Percentiles rank a stretch among this genome's conserved stretches.
Evolutionary conservation across 2,113 vertebrate species (phyloP).

Genomic region (Lampris megalopsis): DNA sequence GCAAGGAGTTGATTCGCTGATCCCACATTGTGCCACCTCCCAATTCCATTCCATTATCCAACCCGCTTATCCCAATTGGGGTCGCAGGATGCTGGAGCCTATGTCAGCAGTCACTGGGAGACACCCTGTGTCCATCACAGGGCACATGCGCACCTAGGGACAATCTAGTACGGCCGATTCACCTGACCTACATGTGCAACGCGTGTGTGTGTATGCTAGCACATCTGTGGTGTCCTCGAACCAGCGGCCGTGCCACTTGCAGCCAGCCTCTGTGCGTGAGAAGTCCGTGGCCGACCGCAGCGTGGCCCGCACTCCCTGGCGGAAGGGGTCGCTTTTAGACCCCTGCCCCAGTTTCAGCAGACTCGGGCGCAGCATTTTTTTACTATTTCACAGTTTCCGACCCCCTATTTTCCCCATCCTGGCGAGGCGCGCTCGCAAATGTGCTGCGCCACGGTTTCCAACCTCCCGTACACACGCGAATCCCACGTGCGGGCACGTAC

Average conservation of each 20-base stretch:
- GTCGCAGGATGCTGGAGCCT: no score
- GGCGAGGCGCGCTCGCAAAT: conserved; percentile 72
- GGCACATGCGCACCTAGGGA: no score
- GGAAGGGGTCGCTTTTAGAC: conserved; percentile 72
- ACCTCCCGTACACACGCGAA: conserved; percentile 58
- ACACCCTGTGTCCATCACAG: no score
- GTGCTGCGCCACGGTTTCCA: conserved; percentile 75
- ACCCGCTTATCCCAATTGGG: no score
- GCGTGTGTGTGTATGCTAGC: conserved; percentile 43
- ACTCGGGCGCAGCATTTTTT: conserved; percentile 72
- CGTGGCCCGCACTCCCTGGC: conserved; percentile 39
- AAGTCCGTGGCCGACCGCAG: conserved; percentile 7
- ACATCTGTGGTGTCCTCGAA: conserved; percentile 35
- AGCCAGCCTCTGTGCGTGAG: background rate
- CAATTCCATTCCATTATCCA: no score
- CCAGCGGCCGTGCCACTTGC: background rate
- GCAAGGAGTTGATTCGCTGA: conserved; percentile 1
- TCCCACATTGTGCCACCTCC: background rate
- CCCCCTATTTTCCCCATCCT: conserved; percentile 67
- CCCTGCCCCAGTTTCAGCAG: conserved; percentile 71
- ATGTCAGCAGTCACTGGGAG: no score
- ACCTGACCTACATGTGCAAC: background rate
- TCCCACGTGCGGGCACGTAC: conserved; percentile 22
- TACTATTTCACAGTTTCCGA: conserved; percentile 70
- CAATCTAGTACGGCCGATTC: no score